Evolutionary conservation across 2,797 vertebrate species (phyloP).

Genomic region (Pseudotriccus pelzelni): DNA sequence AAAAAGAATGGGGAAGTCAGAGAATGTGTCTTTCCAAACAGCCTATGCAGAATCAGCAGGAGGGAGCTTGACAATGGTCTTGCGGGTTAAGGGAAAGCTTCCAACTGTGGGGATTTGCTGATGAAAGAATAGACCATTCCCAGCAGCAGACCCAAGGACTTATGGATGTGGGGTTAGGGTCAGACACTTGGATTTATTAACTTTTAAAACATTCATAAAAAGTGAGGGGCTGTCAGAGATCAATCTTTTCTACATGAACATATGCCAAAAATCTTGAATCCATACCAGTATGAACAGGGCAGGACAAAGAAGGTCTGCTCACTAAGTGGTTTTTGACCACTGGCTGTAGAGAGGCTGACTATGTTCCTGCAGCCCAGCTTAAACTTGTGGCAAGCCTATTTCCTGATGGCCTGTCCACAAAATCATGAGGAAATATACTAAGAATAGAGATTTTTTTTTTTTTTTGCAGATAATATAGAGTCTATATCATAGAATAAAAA

Average conservation of each 20-base stretch:
- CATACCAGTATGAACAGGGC: background rate
- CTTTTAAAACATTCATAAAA: background rate
- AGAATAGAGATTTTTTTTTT: background rate
- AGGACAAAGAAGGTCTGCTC: background rate
- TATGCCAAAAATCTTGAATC: background rate
- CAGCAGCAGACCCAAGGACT: background rate
- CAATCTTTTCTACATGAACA: accelerated
- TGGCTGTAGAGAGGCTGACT: background rate
- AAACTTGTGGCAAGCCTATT: background rate
- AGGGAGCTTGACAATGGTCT: background rate
- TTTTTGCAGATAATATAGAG: background rate
- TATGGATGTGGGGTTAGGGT: background rate
- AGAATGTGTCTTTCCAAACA: background rate
- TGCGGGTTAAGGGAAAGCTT: background rate
- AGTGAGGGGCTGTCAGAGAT: background rate
- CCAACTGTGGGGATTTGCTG: background rate
- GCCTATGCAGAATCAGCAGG: background rate
- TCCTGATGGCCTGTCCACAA: background rate
- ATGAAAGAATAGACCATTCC: background rate
- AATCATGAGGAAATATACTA: background rate
- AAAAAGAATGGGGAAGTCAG: background rate
- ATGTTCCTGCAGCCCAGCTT: accelerated
- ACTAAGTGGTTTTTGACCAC: background rate
- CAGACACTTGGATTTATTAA: background rate
- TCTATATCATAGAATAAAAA: background rate